Base-by-base conservation (phyloP, 2,113 vertebrate genomes). In the Leptobrachium leishanense region DNA sequence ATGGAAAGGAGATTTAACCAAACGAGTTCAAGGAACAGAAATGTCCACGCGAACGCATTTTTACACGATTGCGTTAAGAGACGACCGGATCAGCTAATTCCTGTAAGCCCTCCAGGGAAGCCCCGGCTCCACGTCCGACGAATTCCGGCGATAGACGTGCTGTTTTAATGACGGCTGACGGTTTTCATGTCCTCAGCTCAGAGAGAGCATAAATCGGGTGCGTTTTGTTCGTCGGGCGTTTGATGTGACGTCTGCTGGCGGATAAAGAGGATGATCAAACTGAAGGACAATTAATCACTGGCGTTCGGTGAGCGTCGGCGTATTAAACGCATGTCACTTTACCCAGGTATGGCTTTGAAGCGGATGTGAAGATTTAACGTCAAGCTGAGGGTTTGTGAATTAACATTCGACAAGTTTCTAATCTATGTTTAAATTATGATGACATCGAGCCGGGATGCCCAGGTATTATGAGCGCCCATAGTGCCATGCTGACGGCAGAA, bases 1-100 rank as follows among this genome's bases (percentile, higher is more conserved):
- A 79, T 79, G 70, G 77, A 73, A 79, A 79, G 77, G 72, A 73
- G 77, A 73, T 79, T 79, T 79, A 39, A 39, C 70, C n/a, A 74
- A 79, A 79, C 70, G 55, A 79, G 62, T 79, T 73, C 44, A 43
- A 63, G 6, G 43, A 54, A 62, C 9, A 42, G 50, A 54, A 71
- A 71, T 42, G 68, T 44, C 46, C 55, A 59, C 13, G 31, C 43
- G 13, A 43, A 43, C 46, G 72, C 77, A 74, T 72, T 79, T 31
- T 68, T 15, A 39, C 4, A 43, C 55, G 77, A 72, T 73, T 57
- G 70, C 57, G 63, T 72, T 43, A 67, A 55, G 11, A 55, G 11
- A 55, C 44, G n/a, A 42, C 54, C 43, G 43, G n/a, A 67, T 39
- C 62, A 15, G 77, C 68, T 79, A 67, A 79, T 73, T 73, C 70